These are phyloP conservation scores for Cerastis leucographa DNA, from an alignment of 2,888 invertebrate genomes.

Conservation along the genomic window DNA sequence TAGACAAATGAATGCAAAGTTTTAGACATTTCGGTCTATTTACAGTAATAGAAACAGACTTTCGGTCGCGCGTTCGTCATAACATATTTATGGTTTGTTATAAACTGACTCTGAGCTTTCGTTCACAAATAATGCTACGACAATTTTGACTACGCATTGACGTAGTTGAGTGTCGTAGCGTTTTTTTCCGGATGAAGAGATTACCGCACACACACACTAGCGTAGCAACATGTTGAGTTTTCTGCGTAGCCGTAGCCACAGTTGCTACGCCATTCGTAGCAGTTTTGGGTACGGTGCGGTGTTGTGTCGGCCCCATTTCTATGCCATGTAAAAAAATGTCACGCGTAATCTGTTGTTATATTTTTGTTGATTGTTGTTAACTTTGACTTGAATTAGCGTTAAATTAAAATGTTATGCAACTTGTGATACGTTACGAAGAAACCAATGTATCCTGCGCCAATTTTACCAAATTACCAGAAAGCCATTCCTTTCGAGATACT, in stretches of 20 bases:
- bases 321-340: not conserved
- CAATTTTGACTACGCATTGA: slow-evolving; percentile 14
- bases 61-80: slow-evolving; percentile 17
- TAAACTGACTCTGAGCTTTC: slow-evolving; percentile 15
- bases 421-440: slow-evolving; percentile 15
- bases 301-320: not conserved
- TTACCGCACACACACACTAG: not conserved
- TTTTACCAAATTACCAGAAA: slow-evolving; percentile 56
- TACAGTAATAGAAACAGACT: slow-evolving; percentile 24
- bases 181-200: slow-evolving; percentile 4
- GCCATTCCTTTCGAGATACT: slow-evolving; percentile 30
- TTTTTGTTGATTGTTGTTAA: slow-evolving; percentile 1
- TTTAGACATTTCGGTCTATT: slow-evolving; percentile 22
- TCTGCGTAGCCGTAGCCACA: slow-evolving; percentile 27
- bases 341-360: not conserved
- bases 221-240: not conserved
- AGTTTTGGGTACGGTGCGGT: not conserved
- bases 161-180: slow-evolving; percentile 7
- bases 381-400: slow-evolving; percentile 4
- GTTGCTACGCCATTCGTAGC: slow-evolving; percentile 50
- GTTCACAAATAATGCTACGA: slow-evolving; percentile 19
- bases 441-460: slow-evolving; percentile 39
- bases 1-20: slow-evolving; percentile 45
- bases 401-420: slow-evolving; percentile 19
- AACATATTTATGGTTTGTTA: slow-evolving; percentile 11